Evolutionary conservation across 2,797 vertebrate species (phyloP), one percentile per base, ranked within the genome.

Genomic region (Paratrypauchen microcephalus): DNA sequence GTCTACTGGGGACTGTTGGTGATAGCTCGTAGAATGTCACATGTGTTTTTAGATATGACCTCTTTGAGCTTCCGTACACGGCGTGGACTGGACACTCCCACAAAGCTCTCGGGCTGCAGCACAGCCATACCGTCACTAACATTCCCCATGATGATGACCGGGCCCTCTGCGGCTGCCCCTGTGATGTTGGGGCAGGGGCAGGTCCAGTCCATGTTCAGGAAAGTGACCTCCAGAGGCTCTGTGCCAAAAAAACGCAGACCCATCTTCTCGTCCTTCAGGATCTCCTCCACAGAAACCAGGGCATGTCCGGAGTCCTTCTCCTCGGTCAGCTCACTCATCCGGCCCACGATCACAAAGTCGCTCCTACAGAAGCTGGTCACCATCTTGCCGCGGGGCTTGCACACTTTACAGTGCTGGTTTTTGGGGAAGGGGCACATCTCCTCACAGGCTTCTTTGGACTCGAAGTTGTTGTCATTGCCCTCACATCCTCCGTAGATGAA

Each of bases 241-340:
- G 88, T 95, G 60, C 96, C 96, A 58, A 99, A 92, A 89, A 98
- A 99, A 76, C 92, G 94, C 65, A 99, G 95, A 58, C 97, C 98
- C 97, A 99, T 98, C 91, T 98, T 96, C 76, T 99, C 97, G 0
- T 99, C 98, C 77, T 98, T 99, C 9, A 99, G 92, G 65, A 99
- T 96, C 90, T 99, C 96, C 5, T 98, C 97, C 80, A 99, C 94
- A 0, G 87, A 95, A 77, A 99, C 93, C 4, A 98, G 93, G 15
- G 96, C 97, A 0, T 94, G 96, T 12, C 96, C 97, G 0, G 95
- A 93, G 76, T 96, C 95, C 26, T 92, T 93, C 75, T 98, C 97
- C 87, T 97, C 95, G 0, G 93, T 95, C 60, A 99, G 85, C 80
- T 97, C 97, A 0, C 93, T 94, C 87, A 99, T 94, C 0, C 87